Evolutionary conservation across 2,113 vertebrate genomes (phyloP).

Genomic region (Vidua macroura): DNA sequence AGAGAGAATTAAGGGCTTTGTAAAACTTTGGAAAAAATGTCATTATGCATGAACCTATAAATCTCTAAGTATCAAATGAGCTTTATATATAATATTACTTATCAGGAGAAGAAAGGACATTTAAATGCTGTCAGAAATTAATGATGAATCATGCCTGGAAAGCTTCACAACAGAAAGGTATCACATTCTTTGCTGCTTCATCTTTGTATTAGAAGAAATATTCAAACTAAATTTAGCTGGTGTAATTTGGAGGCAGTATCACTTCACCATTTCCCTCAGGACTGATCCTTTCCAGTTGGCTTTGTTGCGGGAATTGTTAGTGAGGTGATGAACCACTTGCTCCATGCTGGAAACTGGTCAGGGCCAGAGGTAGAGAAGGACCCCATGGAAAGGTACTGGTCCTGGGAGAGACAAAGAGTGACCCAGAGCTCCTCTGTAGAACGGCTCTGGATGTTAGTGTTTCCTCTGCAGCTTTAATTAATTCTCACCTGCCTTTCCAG

Average conservation of each 20-base stretch:
- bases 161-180: background rate
- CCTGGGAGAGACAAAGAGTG: background rate
- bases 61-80: background rate
- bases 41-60: background rate
- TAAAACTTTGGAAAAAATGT: background rate
- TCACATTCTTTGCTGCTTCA: background rate
- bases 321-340: background rate
- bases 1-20: background rate
- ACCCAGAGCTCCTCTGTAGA: background rate
- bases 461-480: background rate
- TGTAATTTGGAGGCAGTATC: background rate
- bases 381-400: background rate
- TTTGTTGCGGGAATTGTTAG: background rate
- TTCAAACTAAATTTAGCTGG: background rate
- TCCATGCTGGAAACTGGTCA: background rate
- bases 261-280: background rate
- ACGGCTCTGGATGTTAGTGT: fast-evolving
- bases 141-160: background rate
- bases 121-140: constrained; percentile 28
- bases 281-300: background rate
- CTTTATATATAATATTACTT: background rate
- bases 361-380: background rate
- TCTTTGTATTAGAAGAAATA: background rate
- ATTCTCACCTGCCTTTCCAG: background rate
- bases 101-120: background rate